These are phyloP conservation scores for Dusona sp. DNA, from an alignment of 2,888 invertebrate species.

Conservation along the genomic window DNA sequence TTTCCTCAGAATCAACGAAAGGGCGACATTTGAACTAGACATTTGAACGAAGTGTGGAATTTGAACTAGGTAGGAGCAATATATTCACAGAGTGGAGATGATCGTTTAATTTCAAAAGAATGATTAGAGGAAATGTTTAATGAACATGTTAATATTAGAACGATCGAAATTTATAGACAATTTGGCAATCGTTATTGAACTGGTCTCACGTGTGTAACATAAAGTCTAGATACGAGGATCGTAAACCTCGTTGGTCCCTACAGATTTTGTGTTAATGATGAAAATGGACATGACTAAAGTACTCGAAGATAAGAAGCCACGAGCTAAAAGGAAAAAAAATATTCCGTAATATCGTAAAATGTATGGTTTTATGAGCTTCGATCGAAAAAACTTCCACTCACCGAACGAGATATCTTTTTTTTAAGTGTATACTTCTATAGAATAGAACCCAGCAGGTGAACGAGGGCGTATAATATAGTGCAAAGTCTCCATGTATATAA, in stretches of 20 bases:
- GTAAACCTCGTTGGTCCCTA: neutral
- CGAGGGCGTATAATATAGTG: slow-evolving; percentile 45
- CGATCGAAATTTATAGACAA: neutral
- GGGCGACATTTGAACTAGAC: too few species aligned
- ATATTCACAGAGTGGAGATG: neutral
- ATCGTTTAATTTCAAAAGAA: neutral
- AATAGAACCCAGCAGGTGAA: slow-evolving; percentile 50
- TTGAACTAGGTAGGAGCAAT: neutral
- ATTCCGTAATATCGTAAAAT: slow-evolving; percentile 4
- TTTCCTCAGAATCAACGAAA: neutral
- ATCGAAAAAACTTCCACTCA: slow-evolving; percentile 45
- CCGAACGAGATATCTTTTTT: slow-evolving; percentile 42
- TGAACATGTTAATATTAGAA: neutral
- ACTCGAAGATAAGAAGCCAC: neutral
- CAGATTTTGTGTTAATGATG: neutral
- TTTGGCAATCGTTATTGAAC: neutral
- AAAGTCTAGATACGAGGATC: neutral
- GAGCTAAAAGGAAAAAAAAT: neutral
- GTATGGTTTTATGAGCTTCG: slow-evolving; percentile 1
- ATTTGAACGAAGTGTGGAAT: neutral
- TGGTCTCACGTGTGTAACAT: neutral
- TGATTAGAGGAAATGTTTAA: neutral
- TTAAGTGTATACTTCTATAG: slow-evolving; percentile 13
- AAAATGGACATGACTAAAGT: slow-evolving; percentile 3
- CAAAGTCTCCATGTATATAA: slow-evolving; percentile 26